Evolutionary conservation across 2,113 vertebrate genomes (phyloP), one percentile per base, ranked within the genome.

Genomic region (Hypomesus transpacificus): DNA sequence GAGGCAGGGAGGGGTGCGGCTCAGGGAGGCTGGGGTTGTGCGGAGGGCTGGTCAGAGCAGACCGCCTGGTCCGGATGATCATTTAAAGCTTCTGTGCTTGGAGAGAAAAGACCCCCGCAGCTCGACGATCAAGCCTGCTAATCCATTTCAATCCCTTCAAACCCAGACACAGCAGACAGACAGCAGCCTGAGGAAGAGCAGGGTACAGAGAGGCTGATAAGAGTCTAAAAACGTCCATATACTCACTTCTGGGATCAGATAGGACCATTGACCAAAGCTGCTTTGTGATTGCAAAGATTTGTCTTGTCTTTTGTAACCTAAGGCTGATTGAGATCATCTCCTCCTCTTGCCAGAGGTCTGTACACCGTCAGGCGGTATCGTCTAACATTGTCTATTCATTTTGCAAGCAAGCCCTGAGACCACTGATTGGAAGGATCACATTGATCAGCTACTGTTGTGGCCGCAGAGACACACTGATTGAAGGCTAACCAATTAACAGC

Each of bases 71-170:
- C 62, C 13, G 64, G 56, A 52, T 62, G 56, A 80, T 73, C 17
- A 75, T 73, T 74, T 64, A 57, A 76, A 80, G 52, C 24, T 16
- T 34, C 63, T 76, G 34, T 34, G 54, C 13, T 64, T 64, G 3
- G 52, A 16, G 18, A 31, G 8, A n/a, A 72, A 50, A 75, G 14
- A n/a, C 69, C 21, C 0, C 51, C 9, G 28, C 56, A 58, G 71
- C 70, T 76, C 14, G 54, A 52, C 13, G 66, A 61, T 76, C 75
- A n/a, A 77, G 31, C 68, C 68, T 58, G 22, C 68, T 79, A 66
- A 83, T 82, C 71, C 79, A 74, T 70, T 46, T 63, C 74, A 76
- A 26, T 80, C 69, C 68, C 28, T 77, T 34, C 21, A 57, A 78
- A 75, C n/a, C 50, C 51, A 76, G 58, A 76, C 54, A 75, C 22